Evolutionary conservation across 2,113 vertebrate species (phyloP).

Genomic region (Nicator chloris): DNA sequence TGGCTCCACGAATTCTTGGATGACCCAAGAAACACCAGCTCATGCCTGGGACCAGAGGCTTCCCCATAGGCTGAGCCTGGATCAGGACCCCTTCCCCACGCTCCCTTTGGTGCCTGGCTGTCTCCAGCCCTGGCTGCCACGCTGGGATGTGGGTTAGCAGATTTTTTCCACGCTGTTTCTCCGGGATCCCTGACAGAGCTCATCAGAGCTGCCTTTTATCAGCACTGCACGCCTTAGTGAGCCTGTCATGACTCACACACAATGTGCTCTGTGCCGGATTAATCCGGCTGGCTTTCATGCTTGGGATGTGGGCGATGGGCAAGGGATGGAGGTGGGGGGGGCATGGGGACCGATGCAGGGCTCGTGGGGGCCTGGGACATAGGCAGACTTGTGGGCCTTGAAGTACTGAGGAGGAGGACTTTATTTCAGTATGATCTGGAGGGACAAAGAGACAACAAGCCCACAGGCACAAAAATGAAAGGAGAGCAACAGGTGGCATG

Average conservation of each 20-base stretch:
- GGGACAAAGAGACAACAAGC: background rate
- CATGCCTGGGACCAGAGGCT: background rate
- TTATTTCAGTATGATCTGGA: background rate
- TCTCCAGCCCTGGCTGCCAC: background rate
- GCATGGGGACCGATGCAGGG: background rate
- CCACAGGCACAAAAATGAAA: background rate
- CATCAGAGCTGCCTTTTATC: conserved; percentile 80
- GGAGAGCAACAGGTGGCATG: background rate
- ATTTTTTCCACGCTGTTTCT: conserved; percentile 61
- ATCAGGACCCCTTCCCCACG: background rate
- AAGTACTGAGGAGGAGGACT: background rate
- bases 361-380: background rate
- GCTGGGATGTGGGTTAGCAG: conserved; percentile 59
- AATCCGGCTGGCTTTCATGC: conserved; percentile 76
- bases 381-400: background rate
- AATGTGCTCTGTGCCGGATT: conserved; percentile 82
- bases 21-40: background rate
- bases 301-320: conserved; percentile 56
- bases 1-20: accelerated
- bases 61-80: background rate
- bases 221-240: conserved; percentile 84
- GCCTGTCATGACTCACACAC: conserved; percentile 83
- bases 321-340: background rate
- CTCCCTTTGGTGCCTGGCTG: background rate
- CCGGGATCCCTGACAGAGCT: conserved; percentile 63